These are phyloP conservation scores for Tethea ocularis DNA, from an alignment of 2,888 invertebrate species.

Conservation along the genomic window DNA sequence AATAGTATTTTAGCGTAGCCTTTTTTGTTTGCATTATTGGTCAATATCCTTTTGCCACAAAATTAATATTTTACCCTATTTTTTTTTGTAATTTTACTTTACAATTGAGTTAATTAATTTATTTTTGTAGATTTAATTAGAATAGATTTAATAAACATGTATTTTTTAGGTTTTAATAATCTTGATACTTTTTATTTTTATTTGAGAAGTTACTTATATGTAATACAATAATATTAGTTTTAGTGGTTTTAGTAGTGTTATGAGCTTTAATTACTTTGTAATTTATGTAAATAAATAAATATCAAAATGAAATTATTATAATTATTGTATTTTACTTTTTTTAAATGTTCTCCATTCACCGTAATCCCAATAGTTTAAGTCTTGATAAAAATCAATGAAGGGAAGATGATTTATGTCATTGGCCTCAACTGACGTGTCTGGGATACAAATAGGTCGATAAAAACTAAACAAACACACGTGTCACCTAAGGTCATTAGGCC, in stretches of 20 bases:
- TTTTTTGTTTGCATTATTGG: neutral
- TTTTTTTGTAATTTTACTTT: neutral
- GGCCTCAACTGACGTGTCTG: neutral
- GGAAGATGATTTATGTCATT: neutral
- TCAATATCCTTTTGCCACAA: neutral
- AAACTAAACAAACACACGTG: neutral
- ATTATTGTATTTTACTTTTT: too few species aligned
- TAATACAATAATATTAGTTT: too few species aligned
- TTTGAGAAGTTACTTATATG: too few species aligned
- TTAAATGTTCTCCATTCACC: too few species aligned
- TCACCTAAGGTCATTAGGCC: neutral
- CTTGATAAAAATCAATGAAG: too few species aligned
- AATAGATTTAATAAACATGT: neutral
- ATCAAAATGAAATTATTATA: too few species aligned
- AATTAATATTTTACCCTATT: neutral
- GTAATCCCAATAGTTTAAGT: too few species aligned
- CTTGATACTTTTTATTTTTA: neutral
- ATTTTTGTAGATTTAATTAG: neutral
- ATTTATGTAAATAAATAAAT: too few species aligned
- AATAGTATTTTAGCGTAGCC: too few species aligned
- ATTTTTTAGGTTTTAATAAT: neutral
- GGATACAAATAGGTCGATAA: neutral
- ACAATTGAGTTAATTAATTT: neutral
- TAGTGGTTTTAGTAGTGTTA: too few species aligned
- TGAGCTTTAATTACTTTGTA: too few species aligned